A percentile compares a stretch with the other conserved stretches of the same genome.
Conservation (phyloP, 2,888 invertebrate species). For the Neoascia interrupta region DNA sequence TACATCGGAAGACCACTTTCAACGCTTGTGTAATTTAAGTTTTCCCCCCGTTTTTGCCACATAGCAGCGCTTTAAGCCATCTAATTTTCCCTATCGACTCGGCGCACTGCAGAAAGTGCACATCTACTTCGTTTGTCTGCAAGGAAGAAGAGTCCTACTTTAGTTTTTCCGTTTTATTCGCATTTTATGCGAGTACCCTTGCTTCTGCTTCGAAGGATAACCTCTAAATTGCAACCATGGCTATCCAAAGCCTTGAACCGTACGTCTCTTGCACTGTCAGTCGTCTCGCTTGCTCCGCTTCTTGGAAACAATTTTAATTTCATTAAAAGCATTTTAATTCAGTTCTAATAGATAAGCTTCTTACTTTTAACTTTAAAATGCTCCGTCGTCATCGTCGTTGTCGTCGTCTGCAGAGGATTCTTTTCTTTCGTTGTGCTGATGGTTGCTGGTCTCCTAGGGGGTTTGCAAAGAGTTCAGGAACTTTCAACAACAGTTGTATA, state of each 20-base stretch:
- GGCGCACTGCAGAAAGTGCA: conserved; percentile 35
- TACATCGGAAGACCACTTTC: conserved; percentile 61
- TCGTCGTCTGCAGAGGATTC: too few relatives aligned
- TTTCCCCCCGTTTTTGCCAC: conserved; percentile 19
- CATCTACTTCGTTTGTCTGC: conserved; percentile 60
- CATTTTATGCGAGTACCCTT: conserved; percentile 47
- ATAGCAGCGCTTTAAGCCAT: conserved; percentile 35
- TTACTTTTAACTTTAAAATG: conserved; percentile 68
- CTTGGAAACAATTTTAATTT: conserved; percentile 63
- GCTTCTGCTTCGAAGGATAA: conserved; percentile 52
- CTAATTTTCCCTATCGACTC: conserved; percentile 23
- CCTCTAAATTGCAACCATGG: conserved; percentile 64
- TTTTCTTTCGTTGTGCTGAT: too few relatives aligned
- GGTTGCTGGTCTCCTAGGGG: too few relatives aligned
- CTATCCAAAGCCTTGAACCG: conserved; percentile 54
- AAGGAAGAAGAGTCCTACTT: conserved; percentile 20
- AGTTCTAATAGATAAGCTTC: conserved; percentile 67
- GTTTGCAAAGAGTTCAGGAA: too few relatives aligned
- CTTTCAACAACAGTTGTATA: too few relatives aligned
- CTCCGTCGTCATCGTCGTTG: conserved; percentile 26
- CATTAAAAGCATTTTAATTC: conserved; percentile 70
- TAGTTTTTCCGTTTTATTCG: conserved; percentile 9
- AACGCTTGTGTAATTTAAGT: conserved; percentile 61
- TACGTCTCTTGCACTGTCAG: too few relatives aligned
- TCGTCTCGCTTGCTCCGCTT: neutral